phyloP scores from a whole-genome alignment of 92 coral and sea anemone genomes.

The Virgularia gustaviana region DNA sequence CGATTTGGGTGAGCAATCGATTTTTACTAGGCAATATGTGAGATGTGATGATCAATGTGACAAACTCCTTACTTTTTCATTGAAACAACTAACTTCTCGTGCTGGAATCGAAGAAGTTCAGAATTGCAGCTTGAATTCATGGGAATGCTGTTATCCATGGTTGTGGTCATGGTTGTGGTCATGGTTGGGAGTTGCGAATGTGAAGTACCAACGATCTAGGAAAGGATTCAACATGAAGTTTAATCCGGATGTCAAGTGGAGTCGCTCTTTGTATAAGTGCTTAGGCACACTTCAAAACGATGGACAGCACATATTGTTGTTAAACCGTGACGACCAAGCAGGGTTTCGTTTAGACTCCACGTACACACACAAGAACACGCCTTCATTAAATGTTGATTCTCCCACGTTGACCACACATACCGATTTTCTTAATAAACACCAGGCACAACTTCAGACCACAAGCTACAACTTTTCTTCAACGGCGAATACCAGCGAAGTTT shows the following conservation, averaged over 20 bases:
- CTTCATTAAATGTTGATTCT: conserved; percentile 14
- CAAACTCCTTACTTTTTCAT: no score
- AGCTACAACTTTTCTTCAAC: conserved; percentile 27
- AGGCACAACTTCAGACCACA: conserved; percentile 35
- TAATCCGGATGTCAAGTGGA: conserved; percentile 29
- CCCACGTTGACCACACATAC: conserved; percentile 26
- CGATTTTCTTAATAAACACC: conserved; percentile 38
- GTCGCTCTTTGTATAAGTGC: conserved; percentile 17
- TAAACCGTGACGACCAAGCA: conserved; percentile 41
- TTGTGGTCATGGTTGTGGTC: no score
- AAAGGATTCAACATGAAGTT: conserved; percentile 12
- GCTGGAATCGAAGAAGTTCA: no score
- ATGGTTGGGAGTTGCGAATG: conserved; percentile 51
- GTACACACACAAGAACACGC: conserved; percentile 27
- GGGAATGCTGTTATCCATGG: no score
- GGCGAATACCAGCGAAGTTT: conserved; percentile 35
- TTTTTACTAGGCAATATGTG: no score
- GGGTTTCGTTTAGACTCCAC: conserved; percentile 44
- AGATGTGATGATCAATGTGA: no score
- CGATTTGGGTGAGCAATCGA: no score
- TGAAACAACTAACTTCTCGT: no score
- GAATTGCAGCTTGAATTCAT: no score
- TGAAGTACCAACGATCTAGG: conserved; percentile 37
- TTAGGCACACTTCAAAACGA: conserved; percentile 33
- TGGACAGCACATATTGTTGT: conserved; percentile 24